Conservation (phyloP, 2,797 vertebrate species). For the Gymnodraco acuticeps region DNA sequence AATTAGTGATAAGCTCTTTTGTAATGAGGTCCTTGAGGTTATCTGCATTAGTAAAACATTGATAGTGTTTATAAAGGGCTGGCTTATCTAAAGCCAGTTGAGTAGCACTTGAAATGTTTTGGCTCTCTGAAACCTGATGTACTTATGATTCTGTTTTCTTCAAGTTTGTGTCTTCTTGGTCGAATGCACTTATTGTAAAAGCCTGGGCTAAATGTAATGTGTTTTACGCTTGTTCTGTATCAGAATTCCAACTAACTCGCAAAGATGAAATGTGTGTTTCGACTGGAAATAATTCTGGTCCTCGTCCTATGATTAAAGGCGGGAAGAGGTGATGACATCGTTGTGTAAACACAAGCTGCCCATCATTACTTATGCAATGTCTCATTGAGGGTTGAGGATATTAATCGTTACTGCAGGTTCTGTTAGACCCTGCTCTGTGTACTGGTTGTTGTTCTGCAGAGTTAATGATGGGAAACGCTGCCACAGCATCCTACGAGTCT, state of each 20-base stretch:
- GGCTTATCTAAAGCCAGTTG: too few species aligned
- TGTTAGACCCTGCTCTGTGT: background rate
- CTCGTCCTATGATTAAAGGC: background rate
- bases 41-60: background rate
- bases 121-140: too few species aligned
- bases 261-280: background rate
- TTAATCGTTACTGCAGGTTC: conserved; percentile 26
- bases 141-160: too few species aligned
- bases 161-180: too few species aligned
- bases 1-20: background rate
- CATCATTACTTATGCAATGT: background rate
- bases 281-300: background rate
- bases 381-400: background rate
- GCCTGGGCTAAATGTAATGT: too few species aligned
- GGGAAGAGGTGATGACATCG: background rate
- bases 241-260: too few species aligned
- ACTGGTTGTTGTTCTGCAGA: background rate
- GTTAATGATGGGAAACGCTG: background rate
- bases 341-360: conserved; percentile 14
- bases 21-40: background rate
- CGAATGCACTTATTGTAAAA: too few species aligned
- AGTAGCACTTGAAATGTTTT: too few species aligned
- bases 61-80: background rate
- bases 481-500: background rate
- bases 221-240: too few species aligned